Percentiles rank a stretch among this genome's conserved stretches.
phyloP scores from a whole-genome alignment of 2,113 vertebrate species.

The Macquaria ambigua region DNA sequence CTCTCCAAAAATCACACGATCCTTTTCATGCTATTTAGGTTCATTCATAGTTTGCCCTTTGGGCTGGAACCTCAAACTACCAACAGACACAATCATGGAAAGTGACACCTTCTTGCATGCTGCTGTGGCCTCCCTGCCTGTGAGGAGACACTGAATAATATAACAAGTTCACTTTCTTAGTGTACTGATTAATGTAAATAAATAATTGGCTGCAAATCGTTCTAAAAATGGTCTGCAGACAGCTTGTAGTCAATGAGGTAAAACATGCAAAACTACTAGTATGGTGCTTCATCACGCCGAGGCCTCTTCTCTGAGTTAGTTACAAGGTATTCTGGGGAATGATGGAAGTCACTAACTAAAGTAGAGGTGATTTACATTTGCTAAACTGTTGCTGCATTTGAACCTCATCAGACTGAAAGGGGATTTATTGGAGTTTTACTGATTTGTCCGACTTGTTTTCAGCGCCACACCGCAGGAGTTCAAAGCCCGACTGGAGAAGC shows the following conservation, averaged over 20 bases:
- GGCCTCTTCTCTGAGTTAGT: not conserved
- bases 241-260: too few relatives aligned
- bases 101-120: not conserved
- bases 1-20: too few relatives aligned
- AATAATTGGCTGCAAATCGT: not conserved
- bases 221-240: not conserved
- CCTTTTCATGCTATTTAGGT: too few relatives aligned
- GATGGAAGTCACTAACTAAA: not conserved
- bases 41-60: too few relatives aligned
- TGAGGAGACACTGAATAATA: not conserved
- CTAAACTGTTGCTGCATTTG: not conserved
- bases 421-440: not conserved
- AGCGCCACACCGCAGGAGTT: conserved; percentile 91
- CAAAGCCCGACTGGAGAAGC: conserved; percentile 87
- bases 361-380: not conserved
- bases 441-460: conserved; percentile 17
- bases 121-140: too few relatives aligned
- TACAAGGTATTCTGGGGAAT: not conserved
- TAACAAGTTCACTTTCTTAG: not conserved
- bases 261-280: too few relatives aligned
- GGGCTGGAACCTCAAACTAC: not conserved
- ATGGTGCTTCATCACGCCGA: too few relatives aligned
- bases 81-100: not conserved
- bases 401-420: too few relatives aligned
- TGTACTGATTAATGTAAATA: too few relatives aligned